Evolutionary conservation across 2,888 invertebrate species (phyloP).

Genomic region (Mythimna impura): DNA sequence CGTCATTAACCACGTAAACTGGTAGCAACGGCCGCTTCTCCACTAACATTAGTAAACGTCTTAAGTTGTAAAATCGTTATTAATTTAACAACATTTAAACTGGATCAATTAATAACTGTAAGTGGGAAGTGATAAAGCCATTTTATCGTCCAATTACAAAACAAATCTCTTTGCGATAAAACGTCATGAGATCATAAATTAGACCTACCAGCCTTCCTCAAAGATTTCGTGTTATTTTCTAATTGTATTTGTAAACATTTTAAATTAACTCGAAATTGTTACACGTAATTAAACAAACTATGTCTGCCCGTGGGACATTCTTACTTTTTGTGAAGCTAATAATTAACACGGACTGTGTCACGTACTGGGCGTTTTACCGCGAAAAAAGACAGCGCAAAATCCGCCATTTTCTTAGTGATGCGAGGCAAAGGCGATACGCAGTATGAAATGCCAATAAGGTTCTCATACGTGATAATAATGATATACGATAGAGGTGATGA

Average conservation of each 20-base stretch:
- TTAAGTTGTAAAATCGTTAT: slow-evolving; percentile 33
- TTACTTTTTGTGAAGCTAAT: slow-evolving; percentile 56
- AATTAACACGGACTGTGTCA: slow-evolving; percentile 63
- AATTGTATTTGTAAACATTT: slow-evolving; percentile 42
- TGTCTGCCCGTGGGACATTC: slow-evolving; percentile 40
- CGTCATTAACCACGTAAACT: slow-evolving; percentile 56
- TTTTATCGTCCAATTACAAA: slow-evolving; percentile 49
- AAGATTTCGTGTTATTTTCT: slow-evolving; percentile 27
- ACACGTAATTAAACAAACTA: slow-evolving; percentile 39
- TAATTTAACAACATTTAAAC: slow-evolving; percentile 41
- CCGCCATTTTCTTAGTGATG: slow-evolving; percentile 65
- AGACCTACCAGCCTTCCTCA: background rate
- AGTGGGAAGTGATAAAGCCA: slow-evolving; percentile 32
- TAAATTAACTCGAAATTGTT: slow-evolving; percentile 30
- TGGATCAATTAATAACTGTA: slow-evolving; percentile 50
- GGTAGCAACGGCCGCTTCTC: slow-evolving; percentile 37
- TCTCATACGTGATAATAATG: slow-evolving; percentile 40
- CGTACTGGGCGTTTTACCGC: slow-evolving; percentile 47
- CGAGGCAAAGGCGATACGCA: slow-evolving; percentile 34
- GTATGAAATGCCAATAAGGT: slow-evolving; percentile 46
- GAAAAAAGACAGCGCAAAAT: slow-evolving; percentile 41
- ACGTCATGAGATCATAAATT: slow-evolving; percentile 30
- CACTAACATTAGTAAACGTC: slow-evolving; percentile 35
- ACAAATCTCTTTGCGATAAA: slow-evolving; percentile 50
- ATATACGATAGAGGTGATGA: slow-evolving; percentile 45